Percentiles rank a stretch among this genome's conserved stretches.
phyloP scores from a whole-genome alignment of 2,888 invertebrate genomes.

The Pollenia griseotomentosa region DNA sequence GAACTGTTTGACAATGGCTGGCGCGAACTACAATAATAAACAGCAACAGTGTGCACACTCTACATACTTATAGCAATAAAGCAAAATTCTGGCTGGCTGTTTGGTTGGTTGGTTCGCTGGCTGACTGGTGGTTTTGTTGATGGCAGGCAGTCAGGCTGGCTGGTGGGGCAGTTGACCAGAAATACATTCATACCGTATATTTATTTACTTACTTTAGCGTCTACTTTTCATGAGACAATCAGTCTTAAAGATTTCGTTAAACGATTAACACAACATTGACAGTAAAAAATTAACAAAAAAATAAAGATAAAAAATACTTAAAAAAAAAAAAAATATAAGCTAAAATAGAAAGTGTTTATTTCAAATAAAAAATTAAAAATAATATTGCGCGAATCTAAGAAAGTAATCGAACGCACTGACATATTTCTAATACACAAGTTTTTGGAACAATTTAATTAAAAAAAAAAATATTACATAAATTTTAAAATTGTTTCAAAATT shows the following conservation, averaged over 20 bases:
- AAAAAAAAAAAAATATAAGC: conserved; percentile 41
- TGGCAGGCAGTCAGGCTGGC: conserved; percentile 9
- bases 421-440: background rate
- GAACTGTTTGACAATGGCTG: conserved; percentile 55
- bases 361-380: conserved; percentile 1
- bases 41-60: conserved; percentile 57
- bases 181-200: conserved; percentile 63
- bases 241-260: conserved; percentile 82
- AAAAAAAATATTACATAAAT: conserved; percentile 12
- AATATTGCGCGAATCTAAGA: conserved; percentile 20
- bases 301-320: conserved; percentile 53
- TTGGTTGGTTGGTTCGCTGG: conserved; percentile 19
- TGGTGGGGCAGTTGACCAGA: conserved; percentile 62
- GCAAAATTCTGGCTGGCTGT: conserved; percentile 46
- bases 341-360: conserved; percentile 37
- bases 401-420: background rate
- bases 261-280: conserved; percentile 78
- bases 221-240: conserved; percentile 75
- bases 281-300: conserved; percentile 42
- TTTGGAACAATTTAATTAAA: conserved; percentile 13
- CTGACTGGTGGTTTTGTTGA: conserved; percentile 1
- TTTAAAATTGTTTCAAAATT: conserved; percentile 32
- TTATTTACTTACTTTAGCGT: conserved; percentile 69
- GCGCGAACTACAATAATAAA: conserved; percentile 30
- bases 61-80: conserved; percentile 31